Evolutionary conservation across 2,113 vertebrate species (phyloP).

Genomic region (Trematocara variabile): DNA sequence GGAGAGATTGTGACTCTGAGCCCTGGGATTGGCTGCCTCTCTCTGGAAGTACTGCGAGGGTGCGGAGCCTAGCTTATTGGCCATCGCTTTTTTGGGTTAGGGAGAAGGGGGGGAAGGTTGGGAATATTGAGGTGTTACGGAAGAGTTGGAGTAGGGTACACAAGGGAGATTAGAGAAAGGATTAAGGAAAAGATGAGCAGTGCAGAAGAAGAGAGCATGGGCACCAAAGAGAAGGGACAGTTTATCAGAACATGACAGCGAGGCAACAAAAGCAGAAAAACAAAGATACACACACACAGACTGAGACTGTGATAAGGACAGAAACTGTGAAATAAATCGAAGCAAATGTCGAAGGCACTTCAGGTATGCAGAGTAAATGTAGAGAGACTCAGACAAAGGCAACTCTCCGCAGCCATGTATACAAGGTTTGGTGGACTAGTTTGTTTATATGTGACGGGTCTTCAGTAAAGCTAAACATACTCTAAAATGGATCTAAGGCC

Average conservation of each 20-base stretch:
- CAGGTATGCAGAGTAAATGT: neutral
- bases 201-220: slow-evolving; percentile 28
- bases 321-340: slow-evolving; percentile 12
- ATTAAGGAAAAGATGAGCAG: slow-evolving; percentile 49
- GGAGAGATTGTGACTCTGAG: slow-evolving; percentile 69
- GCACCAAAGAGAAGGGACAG: slow-evolving; percentile 28
- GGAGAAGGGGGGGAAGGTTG: neutral
- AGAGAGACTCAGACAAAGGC: neutral
- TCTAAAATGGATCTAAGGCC: neutral
- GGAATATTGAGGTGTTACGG: slow-evolving; percentile 34
- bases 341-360: slow-evolving; percentile 4
- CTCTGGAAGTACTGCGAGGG: slow-evolving; percentile 78
- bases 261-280: slow-evolving; percentile 3
- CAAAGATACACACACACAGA: slow-evolving; percentile 8
- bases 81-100: slow-evolving; percentile 55
- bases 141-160: slow-evolving; percentile 44
- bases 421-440: neutral
- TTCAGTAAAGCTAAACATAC: neutral
- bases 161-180: slow-evolving; percentile 40
- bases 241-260: slow-evolving; percentile 35
- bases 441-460: neutral
- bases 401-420: neutral
- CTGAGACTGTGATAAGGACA: slow-evolving; percentile 27
- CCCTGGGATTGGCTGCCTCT: slow-evolving; percentile 72
- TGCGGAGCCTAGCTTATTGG: slow-evolving; percentile 70